phyloP scores from a whole-genome alignment of 2,888 invertebrate genomes.

The Heteromurus nitidus region DNA sequence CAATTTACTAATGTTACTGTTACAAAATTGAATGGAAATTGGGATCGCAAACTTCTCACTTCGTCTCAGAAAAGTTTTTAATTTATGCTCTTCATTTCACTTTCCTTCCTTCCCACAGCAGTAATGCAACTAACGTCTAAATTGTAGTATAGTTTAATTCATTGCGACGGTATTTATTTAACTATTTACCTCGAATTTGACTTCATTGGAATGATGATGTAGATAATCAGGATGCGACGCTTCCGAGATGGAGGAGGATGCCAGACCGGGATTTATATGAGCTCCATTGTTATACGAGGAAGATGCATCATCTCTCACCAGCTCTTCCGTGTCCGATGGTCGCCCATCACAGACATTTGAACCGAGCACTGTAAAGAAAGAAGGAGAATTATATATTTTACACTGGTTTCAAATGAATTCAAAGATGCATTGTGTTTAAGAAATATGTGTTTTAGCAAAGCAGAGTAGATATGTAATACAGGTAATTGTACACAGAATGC shows the following conservation, averaged over 20 bases:
- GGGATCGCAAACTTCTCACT: too few species aligned
- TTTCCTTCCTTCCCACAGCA: too few species aligned
- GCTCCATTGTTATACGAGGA: conserved; percentile 73
- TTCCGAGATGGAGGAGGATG: conserved; percentile 69
- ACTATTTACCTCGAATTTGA: conserved; percentile 76
- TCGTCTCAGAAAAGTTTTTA: too few species aligned
- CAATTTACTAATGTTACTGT: neutral
- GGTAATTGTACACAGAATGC: too few species aligned
- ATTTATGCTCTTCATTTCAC: too few species aligned
- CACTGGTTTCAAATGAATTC: too few species aligned
- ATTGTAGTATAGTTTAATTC: too few species aligned
- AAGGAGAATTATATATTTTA: conserved; percentile 30
- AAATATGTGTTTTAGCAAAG: too few species aligned
- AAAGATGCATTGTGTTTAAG: too few species aligned
- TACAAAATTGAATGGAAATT: conserved; percentile 3
- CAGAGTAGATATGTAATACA: too few species aligned
- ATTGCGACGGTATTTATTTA: too few species aligned
- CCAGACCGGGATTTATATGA: conserved; percentile 71
- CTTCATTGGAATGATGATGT: conserved; percentile 75
- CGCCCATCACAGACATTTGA: conserved; percentile 78
- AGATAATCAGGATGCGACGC: conserved; percentile 74
- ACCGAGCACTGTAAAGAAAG: conserved; percentile 79
- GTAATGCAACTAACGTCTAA: too few species aligned
- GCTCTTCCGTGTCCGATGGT: conserved; percentile 83
- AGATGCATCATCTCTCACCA: conserved; percentile 77